Percentiles rank a stretch among this genome's conserved stretches.
phyloP scores from a whole-genome alignment of 30 jellyfish, hydroid and myxozoan species.

The Aurelia coerulea region DNA sequence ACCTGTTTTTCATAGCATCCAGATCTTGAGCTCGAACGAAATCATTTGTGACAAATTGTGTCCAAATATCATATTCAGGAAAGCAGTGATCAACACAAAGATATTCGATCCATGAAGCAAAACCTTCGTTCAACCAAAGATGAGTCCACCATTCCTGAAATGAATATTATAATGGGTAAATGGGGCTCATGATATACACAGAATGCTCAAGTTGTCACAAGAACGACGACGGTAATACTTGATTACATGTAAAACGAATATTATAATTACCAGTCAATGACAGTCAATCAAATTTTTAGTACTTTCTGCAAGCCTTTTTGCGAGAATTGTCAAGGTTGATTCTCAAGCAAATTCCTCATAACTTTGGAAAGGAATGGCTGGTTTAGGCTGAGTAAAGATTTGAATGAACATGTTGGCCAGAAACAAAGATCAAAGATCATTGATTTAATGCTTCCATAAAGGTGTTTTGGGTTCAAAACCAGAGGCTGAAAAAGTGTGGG shows the following conservation, averaged over 20 bases:
- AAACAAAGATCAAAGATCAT: background rate
- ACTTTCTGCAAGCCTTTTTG: too few relatives aligned
- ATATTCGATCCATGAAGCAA: constrained; percentile 97
- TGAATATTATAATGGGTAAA: background rate
- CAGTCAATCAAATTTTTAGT: too few relatives aligned
- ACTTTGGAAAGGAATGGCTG: background rate
- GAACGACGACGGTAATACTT: too few relatives aligned
- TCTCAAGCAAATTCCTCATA: too few relatives aligned
- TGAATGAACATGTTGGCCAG: background rate
- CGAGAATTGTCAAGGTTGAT: too few relatives aligned
- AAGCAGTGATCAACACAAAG: constrained; percentile 92
- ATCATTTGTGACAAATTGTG: constrained; percentile 90
- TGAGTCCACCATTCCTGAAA: constrained; percentile 99
- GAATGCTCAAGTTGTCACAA: too few relatives aligned
- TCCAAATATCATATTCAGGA: constrained; percentile 98
- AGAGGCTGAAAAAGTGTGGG: too few relatives aligned
- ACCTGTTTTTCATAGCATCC: constrained; percentile 95
- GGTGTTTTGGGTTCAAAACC: background rate
- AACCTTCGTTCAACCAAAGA: constrained; percentile 98
- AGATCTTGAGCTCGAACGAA: constrained; percentile 77
- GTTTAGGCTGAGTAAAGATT: background rate
- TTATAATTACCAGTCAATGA: too few relatives aligned
- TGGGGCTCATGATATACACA: too few relatives aligned
- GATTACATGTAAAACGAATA: too few relatives aligned
- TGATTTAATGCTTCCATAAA: background rate